Percentiles rank a stretch among this genome's conserved stretches.
phyloP scores from a whole-genome alignment of 1,140 invertebrate species.

The Eriocheir sinensis region DNA sequence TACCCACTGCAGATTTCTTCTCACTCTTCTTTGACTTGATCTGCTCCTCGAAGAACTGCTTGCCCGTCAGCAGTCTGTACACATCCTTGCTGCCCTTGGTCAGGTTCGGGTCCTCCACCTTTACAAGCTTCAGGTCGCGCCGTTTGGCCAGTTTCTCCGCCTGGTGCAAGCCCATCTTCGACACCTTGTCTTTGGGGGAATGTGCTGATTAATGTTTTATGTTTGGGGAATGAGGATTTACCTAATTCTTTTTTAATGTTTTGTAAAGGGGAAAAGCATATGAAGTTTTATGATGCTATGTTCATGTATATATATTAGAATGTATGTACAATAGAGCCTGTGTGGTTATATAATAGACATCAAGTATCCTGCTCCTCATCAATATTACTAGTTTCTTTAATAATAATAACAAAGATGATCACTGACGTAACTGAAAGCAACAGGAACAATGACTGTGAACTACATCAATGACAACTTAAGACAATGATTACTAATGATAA shows the following conservation, averaged over 20 bases:
- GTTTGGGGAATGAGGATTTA: background rate
- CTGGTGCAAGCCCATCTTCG: background rate
- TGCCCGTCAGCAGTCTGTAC: slow-evolving; percentile 60
- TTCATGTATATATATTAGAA: background rate
- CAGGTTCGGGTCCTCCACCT: slow-evolving; percentile 39
- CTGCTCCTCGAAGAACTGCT: slow-evolving; percentile 56
- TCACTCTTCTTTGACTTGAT: slow-evolving; percentile 28
- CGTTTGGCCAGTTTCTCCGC: slow-evolving; percentile 49
- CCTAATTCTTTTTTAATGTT: no score
- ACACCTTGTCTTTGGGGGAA: slow-evolving; percentile 46
- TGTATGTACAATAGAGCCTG: background rate
- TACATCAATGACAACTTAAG: no score
- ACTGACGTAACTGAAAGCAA: no score
- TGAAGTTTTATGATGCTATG: background rate
- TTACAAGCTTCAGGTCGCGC: slow-evolving; percentile 56
- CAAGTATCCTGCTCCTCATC: no score
- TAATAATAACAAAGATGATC: no score
- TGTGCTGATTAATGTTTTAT: background rate
- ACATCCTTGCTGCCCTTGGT: background rate
- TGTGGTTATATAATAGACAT: no score
- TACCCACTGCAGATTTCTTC: background rate
- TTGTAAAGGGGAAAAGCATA: background rate
- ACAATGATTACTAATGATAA: no score
- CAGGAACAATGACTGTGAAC: no score
- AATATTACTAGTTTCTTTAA: no score